phyloP scores from a whole-genome alignment of 2,888 invertebrate genomes.

The Syrista parreyssii region DNA sequence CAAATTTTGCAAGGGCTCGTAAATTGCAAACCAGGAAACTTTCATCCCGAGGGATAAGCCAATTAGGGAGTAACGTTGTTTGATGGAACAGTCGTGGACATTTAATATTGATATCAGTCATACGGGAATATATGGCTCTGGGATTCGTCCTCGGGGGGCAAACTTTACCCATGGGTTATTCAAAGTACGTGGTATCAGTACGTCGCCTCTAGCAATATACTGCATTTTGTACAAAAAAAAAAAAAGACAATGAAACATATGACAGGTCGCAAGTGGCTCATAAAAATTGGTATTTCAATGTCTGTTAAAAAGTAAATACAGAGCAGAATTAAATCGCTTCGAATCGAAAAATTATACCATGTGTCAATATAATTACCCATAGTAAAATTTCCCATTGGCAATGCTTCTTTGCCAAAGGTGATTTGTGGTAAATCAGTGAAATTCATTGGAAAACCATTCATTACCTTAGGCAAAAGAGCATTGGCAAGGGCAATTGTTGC shows the following conservation, averaged over 20 bases:
- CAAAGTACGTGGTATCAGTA: background rate
- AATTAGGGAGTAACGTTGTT: constrained; percentile 34
- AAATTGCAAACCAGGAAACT: constrained; percentile 16
- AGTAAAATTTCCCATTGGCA: too few relatives aligned
- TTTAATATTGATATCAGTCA: background rate
- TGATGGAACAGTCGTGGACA: background rate
- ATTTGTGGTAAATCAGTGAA: too few relatives aligned
- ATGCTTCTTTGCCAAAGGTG: too few relatives aligned
- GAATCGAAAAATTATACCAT: too few relatives aligned
- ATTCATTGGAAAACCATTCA: too few relatives aligned
- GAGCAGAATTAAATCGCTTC: too few relatives aligned
- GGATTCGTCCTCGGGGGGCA: background rate
- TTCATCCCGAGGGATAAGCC: constrained; percentile 29
- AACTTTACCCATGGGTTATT: background rate
- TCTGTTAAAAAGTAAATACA: too few relatives aligned
- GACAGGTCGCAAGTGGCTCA: background rate
- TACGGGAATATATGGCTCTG: background rate
- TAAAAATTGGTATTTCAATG: background rate
- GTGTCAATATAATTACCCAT: too few relatives aligned
- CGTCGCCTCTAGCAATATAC: background rate
- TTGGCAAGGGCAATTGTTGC: too few relatives aligned
- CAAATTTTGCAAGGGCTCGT: background rate
- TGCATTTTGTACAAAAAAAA: background rate
- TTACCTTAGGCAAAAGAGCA: too few relatives aligned
- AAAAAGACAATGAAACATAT: background rate